Base-by-base conservation (phyloP, 2,888 invertebrate genomes). In the Cyaniris semiargus region DNA sequence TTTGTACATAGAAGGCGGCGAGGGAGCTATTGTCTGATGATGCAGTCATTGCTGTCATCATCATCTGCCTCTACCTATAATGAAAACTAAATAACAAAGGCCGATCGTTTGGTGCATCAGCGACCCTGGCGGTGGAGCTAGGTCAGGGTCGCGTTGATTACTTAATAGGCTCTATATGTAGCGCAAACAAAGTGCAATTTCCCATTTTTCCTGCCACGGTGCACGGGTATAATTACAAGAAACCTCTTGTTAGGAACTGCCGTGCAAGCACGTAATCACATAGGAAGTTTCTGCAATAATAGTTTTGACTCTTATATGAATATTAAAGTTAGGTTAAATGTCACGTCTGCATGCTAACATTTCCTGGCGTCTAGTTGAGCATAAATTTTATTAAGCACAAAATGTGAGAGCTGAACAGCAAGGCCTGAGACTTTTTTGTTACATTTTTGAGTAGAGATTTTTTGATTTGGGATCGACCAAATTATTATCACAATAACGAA, bases 121-220 rank as follows among this genome's bases (percentile, higher is more conserved):
- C 60, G 23, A 27, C 60, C 60, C 60, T 23, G 27, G 23, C 23
- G 66, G 27, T 31, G 66, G 27, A 66, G 66, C 72, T 72, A 38
- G 44, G 72, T 72, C 72, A 72, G 72, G 44, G 72, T 44, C 72
- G 44, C 44, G 72, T 15, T 44, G 72, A 72, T 72, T 72, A 15
- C 21, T 21, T 72, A 72, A 72, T 72, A 71, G 71, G 72, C 72
- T 13, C 21, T 38, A 7, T 38, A 71, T 44, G 23, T 38, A 44
- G 72, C 72, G 72, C 44, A 38, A n/a, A 44, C 44, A 7, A 34
- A 38, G 23, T 21, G 72, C 72, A 66, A 31, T 66, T 66, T 66
- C 27, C 66, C 66, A 13, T 66, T 18, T 66, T 66, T 66, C 27
- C 23, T 60, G 60, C 60, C 66, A 66, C 66, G n/a, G n/a, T 27